A percentile compares a stretch with the other conserved stretches of the same genome.
These are phyloP conservation scores for honey bee (Apis mellifera) DNA, from an alignment of 1,140 invertebrate genomes.

Conservation along the genomic window DNA sequence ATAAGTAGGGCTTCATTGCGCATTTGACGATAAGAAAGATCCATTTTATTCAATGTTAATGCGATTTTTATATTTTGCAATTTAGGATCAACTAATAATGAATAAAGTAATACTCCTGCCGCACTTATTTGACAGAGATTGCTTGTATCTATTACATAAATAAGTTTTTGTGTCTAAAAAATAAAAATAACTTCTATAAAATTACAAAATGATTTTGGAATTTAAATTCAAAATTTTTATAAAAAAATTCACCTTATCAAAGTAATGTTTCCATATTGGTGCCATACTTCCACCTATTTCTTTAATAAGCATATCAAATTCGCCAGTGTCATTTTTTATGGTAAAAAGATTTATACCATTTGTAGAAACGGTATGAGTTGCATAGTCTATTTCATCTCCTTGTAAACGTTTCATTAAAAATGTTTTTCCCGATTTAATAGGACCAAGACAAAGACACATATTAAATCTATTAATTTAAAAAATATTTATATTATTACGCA, in stretches of 20 bases:
- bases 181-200: too few relatives aligned
- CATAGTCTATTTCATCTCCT: conserved; percentile 86
- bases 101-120: conserved; percentile 89
- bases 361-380: conserved; percentile 88
- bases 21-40: conserved; percentile 91
- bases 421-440: conserved; percentile 90
- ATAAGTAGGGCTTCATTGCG: conserved; percentile 90
- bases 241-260: conserved; percentile 80
- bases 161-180: conserved; percentile 82
- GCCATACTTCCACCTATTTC: conserved; percentile 91
- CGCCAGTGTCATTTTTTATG: conserved; percentile 81
- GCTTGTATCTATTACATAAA: conserved; percentile 90
- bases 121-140: conserved; percentile 91
- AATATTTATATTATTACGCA: neutral
- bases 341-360: conserved; percentile 89
- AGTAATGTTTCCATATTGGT: conserved; percentile 89
- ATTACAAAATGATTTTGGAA: neutral
- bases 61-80: conserved; percentile 86
- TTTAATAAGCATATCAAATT: conserved; percentile 78
- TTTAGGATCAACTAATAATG: conserved; percentile 86
- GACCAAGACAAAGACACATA: conserved; percentile 88
- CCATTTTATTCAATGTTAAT: conserved; percentile 90
- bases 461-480: neutral
- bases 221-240: neutral
- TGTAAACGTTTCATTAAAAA: conserved; percentile 88